A percentile compares a stretch with the other conserved stretches of the same genome.
Conservation (phyloP, 64 coral and sea anemone genomes). For the Astreopora myriophthalma region DNA sequence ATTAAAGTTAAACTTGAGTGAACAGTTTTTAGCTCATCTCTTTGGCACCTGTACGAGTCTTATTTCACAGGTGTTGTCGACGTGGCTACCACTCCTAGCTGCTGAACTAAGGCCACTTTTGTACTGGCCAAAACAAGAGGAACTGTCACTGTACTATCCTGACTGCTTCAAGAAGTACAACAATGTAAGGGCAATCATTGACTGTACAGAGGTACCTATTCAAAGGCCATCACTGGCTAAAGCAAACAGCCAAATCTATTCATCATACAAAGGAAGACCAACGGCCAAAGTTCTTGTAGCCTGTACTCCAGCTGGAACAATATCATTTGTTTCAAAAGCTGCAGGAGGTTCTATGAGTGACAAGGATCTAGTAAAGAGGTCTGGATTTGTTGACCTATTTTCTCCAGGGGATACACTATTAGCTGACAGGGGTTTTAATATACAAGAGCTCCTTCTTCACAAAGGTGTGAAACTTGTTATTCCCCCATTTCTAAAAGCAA, state of each 20-base stretch:
- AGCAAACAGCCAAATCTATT: not conserved
- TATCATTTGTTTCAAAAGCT: not conserved
- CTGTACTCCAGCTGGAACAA: not conserved
- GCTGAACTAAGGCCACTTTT: not conserved
- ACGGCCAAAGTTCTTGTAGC: not conserved
- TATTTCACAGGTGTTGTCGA: not conserved
- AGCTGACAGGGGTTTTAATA: constrained; percentile 1
- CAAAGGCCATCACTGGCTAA: not conserved
- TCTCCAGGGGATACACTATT: not conserved
- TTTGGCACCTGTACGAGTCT: not conserved
- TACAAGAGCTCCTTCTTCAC: not conserved
- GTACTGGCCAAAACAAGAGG: not conserved
- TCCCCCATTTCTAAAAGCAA: not conserved
- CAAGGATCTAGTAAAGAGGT: not conserved
- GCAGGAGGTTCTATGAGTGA: not conserved
- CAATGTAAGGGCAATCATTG: not conserved
- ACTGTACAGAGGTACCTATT: not conserved
- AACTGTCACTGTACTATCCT: not conserved
- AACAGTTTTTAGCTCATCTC: not conserved
- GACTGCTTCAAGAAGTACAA: too few relatives aligned
- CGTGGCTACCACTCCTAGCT: not conserved
- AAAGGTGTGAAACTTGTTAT: not conserved
- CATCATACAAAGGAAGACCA: not conserved
- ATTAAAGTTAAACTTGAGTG: not conserved
- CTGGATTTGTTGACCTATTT: not conserved